A percentile compares a stretch with the other conserved stretches of the same genome.
phyloP scores from a whole-genome alignment of 2,113 vertebrate species.

The Brachyhypopomus occidentalis region DNA sequence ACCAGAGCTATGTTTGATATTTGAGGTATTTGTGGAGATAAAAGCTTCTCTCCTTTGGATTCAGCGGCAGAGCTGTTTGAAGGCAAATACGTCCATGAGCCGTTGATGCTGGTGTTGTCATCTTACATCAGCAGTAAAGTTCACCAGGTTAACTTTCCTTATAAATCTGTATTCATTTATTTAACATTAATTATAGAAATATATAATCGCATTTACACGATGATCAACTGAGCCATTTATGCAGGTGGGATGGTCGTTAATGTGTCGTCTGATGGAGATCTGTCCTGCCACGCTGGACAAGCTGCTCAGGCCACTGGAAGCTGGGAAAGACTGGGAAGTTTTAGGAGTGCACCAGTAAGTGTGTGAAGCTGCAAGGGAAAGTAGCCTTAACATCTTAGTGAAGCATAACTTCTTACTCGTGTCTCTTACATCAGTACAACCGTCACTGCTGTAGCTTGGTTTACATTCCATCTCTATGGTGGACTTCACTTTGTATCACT shows the following conservation, averaged over 20 bases:
- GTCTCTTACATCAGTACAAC: no score
- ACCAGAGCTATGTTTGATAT: constrained; percentile 25
- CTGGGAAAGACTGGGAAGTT: constrained; percentile 82
- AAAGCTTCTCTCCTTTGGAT: constrained; percentile 38
- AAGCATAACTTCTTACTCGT: no score
- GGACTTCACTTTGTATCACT: no score
- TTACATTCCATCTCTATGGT: no score
- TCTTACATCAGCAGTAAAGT: constrained; percentile 78
- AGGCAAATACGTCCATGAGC: constrained; percentile 80
- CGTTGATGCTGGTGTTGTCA: constrained; percentile 81
- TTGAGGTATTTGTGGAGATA: constrained; percentile 33
- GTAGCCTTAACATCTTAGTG: neutral
- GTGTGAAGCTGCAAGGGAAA: neutral
- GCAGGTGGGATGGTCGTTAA: constrained; percentile 88
- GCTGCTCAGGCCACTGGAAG: constrained; percentile 75
- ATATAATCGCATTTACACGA: neutral
- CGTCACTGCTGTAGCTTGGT: no score
- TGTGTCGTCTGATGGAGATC: constrained; percentile 90
- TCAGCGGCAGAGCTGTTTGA: constrained; percentile 83
- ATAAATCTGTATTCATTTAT: neutral
- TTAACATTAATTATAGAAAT: no score
- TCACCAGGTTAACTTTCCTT: constrained; percentile 82
- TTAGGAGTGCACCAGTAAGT: constrained; percentile 91
- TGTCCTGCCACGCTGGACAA: constrained; percentile 82
- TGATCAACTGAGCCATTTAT: neutral